Percentiles rank a stretch among this genome's conserved stretches.
These are phyloP conservation scores for Coecobrya sp. DNA, from an alignment of 2,888 invertebrate species.

Conservation along the genomic window DNA sequence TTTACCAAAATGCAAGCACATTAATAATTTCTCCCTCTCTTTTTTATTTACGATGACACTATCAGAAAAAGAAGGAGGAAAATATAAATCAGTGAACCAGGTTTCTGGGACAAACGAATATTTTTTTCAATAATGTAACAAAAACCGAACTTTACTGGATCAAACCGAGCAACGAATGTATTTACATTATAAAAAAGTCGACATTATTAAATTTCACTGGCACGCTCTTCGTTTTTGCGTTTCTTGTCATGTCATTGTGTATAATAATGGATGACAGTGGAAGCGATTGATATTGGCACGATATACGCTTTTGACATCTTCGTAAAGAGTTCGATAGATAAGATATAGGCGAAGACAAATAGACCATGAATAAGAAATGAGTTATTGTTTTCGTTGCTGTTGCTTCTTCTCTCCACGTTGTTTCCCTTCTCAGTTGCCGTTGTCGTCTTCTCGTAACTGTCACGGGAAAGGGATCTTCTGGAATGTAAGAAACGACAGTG, in stretches of 20 bases:
- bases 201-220: constrained; percentile 18
- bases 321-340: neutral
- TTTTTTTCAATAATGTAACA: constrained; percentile 34
- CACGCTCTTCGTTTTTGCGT: neutral
- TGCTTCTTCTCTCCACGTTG: neutral
- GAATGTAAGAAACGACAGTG: neutral
- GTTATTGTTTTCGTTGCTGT: constrained; percentile 8
- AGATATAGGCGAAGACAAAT: neutral
- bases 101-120: constrained; percentile 63
- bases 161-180: neutral
- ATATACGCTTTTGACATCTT: neutral
- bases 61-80: constrained; percentile 5
- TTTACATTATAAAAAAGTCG: neutral
- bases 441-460: neutral
- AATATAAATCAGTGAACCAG: constrained; percentile 41
- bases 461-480: neutral
- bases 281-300: neutral
- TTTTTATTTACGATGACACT: constrained; percentile 54
- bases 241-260: constrained; percentile 10
- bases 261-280: neutral
- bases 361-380: constrained; percentile 38
- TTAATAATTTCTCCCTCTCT: constrained; percentile 16
- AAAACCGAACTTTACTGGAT: constrained; percentile 29
- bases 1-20: constrained; percentile 1
- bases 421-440: neutral